phyloP scores from a whole-genome alignment of 2,888 invertebrate species.

The Mythimna lalbum region DNA sequence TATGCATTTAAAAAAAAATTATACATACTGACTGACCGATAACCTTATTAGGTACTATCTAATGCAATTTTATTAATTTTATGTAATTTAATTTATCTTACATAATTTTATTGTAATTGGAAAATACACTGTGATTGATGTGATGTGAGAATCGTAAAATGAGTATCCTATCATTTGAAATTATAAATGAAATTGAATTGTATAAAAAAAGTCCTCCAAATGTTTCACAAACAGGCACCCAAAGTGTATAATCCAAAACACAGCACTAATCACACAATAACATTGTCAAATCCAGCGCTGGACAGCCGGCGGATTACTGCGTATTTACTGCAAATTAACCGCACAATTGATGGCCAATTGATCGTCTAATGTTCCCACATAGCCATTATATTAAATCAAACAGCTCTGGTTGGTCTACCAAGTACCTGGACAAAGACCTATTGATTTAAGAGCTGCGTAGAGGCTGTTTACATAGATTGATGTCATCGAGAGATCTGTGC shows the following conservation, averaged over 20 bases:
- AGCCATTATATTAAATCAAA: constrained; percentile 89
- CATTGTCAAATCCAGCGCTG: constrained; percentile 74
- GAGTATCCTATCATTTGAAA: no score
- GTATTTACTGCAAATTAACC: constrained; percentile 88
- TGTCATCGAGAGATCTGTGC: constrained; percentile 61
- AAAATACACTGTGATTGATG: no score
- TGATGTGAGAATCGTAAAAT: no score
- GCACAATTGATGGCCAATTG: constrained; percentile 88
- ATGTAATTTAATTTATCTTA: no score
- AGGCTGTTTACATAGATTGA: constrained; percentile 78
- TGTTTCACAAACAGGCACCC: constrained; percentile 5
- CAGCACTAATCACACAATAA: constrained; percentile 64
- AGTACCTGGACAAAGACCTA: constrained; percentile 86
- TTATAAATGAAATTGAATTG: neutral
- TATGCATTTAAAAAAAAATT: no score
- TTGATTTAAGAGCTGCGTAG: constrained; percentile 83
- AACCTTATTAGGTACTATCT: no score
- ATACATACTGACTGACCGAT: no score
- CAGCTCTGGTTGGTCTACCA: constrained; percentile 71
- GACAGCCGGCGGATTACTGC: constrained; percentile 76
- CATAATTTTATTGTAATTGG: no score
- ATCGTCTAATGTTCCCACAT: constrained; percentile 85
- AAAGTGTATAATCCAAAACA: constrained; percentile 30
- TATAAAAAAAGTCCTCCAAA: neutral
- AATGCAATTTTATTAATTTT: no score